Evolutionary conservation across 2,113 vertebrate genomes (phyloP).

Genomic region (Chiloscyllium plagiosum): DNA sequence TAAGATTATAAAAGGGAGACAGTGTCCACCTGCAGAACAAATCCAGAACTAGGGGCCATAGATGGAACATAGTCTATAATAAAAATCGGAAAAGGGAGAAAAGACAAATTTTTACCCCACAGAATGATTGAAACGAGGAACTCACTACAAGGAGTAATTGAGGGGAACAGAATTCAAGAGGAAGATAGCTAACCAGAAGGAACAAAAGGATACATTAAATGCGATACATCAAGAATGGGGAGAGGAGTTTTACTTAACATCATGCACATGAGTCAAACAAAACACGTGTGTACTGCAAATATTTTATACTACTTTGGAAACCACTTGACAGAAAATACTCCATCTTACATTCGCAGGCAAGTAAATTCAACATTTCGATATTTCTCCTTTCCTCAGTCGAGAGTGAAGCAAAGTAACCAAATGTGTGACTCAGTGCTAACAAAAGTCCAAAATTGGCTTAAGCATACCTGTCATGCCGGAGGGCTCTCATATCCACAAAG

Average conservation of each 20-base stretch:
- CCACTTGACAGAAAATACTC: not conserved
- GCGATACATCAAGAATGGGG: not conserved
- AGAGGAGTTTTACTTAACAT: too few relatives aligned
- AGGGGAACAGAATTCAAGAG: not conserved
- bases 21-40: not conserved
- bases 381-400: too few relatives aligned
- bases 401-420: not conserved
- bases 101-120: not conserved
- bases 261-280: not conserved
- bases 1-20: not conserved
- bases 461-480: conserved; percentile 83
- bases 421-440: not conserved
- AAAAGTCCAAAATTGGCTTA: not conserved
- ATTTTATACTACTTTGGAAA: not conserved
- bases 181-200: not conserved
- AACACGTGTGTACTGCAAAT: not conserved
- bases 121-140: not conserved
- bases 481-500: conserved; percentile 89
- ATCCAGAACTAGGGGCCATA: not conserved
- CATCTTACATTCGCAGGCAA: not conserved
- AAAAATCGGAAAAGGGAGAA: not conserved
- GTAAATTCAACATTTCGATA: not conserved
- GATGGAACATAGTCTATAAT: not conserved
- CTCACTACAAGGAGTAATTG: not conserved
- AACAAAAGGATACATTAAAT: not conserved